Percentiles rank a stretch among this genome's conserved stretches.
phyloP scores from a whole-genome alignment of 2,113 vertebrate species.

The Tiliqua scincoides region DNA sequence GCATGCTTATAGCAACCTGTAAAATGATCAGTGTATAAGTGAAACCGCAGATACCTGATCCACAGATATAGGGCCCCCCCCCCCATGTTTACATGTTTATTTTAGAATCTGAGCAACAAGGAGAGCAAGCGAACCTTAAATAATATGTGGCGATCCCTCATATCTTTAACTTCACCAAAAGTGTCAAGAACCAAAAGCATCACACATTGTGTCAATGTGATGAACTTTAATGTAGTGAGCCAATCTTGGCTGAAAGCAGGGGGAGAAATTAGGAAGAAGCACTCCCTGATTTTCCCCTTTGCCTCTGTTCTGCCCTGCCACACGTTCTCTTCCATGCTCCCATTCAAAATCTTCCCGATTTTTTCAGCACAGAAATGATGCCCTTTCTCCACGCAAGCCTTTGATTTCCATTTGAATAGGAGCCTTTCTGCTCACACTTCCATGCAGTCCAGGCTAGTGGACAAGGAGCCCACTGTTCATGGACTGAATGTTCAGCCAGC shows the following conservation, averaged over 20 bases:
- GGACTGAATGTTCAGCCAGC: constrained; percentile 77
- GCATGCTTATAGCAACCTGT: too few species aligned
- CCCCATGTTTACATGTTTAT: too few species aligned
- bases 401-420: constrained; percentile 84
- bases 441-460: constrained; percentile 48
- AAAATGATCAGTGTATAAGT: too few species aligned
- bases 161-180: not conserved
- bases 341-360: constrained; percentile 12
- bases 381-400: constrained; percentile 67
- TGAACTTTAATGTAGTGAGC: not conserved
- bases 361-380: constrained; percentile 55
- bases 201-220: not conserved
- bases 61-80: too few species aligned
- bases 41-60: too few species aligned
- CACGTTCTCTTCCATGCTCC: not conserved
- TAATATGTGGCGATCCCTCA: not conserved
- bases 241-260: not conserved
- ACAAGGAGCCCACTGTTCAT: constrained; percentile 79
- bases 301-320: not conserved
- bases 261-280: not conserved
- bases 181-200: not conserved
- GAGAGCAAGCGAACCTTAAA: not conserved
- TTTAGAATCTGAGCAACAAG: not conserved
- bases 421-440: constrained; percentile 74
- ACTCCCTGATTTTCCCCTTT: not conserved